These are phyloP conservation scores for Pseudanteris insignis DNA, from an alignment of 2,888 invertebrate species.

Conservation along the genomic window DNA sequence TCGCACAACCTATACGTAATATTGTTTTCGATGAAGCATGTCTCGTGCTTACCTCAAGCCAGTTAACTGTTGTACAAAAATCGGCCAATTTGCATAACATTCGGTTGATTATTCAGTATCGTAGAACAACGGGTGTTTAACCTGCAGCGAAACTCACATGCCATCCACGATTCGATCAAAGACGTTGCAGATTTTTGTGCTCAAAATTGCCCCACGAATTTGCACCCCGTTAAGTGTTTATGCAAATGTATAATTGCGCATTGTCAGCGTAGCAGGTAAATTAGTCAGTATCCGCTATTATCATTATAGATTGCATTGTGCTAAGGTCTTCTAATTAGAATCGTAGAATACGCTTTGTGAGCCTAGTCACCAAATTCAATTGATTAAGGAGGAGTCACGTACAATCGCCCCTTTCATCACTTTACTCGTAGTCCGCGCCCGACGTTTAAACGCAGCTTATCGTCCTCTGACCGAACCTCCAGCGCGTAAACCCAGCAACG, in stretches of 20 bases:
- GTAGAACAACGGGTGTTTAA: too few species aligned
- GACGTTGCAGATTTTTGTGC: not conserved
- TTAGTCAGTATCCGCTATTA: constrained; percentile 41
- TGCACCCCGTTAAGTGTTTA: constrained; percentile 20
- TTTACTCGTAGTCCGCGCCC: constrained; percentile 23
- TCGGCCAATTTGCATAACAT: not conserved
- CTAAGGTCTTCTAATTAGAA: constrained; percentile 41
- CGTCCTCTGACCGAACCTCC: constrained; percentile 29
- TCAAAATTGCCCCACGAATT: not conserved
- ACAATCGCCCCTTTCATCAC: constrained; percentile 40
- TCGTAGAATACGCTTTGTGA: constrained; percentile 44
- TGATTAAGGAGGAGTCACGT: constrained; percentile 45
- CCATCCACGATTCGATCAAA: not conserved
- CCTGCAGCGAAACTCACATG: too few species aligned
- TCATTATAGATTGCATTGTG: constrained; percentile 41
- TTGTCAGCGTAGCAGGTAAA: constrained; percentile 33
- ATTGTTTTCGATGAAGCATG: not conserved
- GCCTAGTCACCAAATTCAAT: constrained; percentile 41
- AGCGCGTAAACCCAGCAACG: too few species aligned
- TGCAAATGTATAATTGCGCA: constrained; percentile 38
- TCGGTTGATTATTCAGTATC: too few species aligned
- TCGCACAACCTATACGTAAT: too few species aligned
- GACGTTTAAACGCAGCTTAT: constrained; percentile 39
- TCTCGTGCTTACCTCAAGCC: not conserved
- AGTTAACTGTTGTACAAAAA: not conserved